Evolutionary conservation across 1,140 invertebrate genomes (phyloP).

Genomic region (Hyphantria cunea): DNA sequence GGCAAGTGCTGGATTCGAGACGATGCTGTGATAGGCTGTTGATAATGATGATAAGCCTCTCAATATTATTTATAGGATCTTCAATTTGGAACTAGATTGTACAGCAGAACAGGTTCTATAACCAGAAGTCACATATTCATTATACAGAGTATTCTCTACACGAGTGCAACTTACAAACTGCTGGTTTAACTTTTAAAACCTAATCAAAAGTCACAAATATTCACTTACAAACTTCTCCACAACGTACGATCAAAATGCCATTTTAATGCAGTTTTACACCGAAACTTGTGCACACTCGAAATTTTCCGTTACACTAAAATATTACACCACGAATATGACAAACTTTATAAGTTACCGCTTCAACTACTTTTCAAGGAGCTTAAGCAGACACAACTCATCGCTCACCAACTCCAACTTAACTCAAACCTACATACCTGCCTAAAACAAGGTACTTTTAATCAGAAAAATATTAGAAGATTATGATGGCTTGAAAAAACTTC

Average conservation of each 20-base stretch:
- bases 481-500: too few species aligned
- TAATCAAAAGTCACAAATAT: slow-evolving; percentile 3
- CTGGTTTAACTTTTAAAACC: too few species aligned
- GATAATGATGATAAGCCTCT: too few species aligned
- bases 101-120: too few species aligned
- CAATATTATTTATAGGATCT: neutral
- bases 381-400: too few species aligned
- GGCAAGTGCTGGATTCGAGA: too few species aligned
- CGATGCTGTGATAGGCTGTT: too few species aligned
- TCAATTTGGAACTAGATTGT: neutral
- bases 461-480: too few species aligned
- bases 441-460: neutral
- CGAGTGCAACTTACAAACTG: too few species aligned
- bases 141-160: too few species aligned
- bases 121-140: too few species aligned
- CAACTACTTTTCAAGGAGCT: neutral
- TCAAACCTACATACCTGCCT: neutral
- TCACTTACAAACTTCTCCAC: neutral
- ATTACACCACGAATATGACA: slow-evolving; percentile 39
- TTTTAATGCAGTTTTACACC: slow-evolving; percentile 45
- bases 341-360: slow-evolving; percentile 47
- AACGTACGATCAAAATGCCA: neutral
- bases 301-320: slow-evolving; percentile 37
- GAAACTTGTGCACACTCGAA: slow-evolving; percentile 45
- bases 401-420: too few species aligned